Base-by-base conservation (phyloP, 2,113 vertebrate species). In the Heteronetta atricapilla region DNA sequence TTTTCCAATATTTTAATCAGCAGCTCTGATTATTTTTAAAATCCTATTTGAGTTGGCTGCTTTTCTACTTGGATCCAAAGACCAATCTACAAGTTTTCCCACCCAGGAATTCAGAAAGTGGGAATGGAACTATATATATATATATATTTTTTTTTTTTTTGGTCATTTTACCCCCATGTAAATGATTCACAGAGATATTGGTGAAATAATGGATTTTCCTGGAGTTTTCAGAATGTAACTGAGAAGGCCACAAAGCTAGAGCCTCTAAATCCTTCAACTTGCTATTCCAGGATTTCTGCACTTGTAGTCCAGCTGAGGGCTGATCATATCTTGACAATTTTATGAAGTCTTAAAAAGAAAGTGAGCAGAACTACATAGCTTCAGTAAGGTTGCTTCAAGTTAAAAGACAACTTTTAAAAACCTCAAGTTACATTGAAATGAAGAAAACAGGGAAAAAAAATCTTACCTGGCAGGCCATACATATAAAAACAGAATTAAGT, bases 341-440 rank as follows among this genome's bases (percentile, higher is more conserved):
- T 89, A 66, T 38, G 31, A 79, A 76, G 33, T 44, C 44, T 85
- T 86, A 22, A 80, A 67, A 56, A 72, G 62, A 38, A 85, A 40
- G 29, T 66, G 40, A 82, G 29, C 53, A 10, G 53, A 69, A 44
- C 29, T 82, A 48, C 91, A 75, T 15, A 79, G n/a, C 10, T 60
- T 75, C 44, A 21, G 86, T 73, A 63, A 34, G 14, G 21, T 44
- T 69, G 18, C 44, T 86, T 17, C 56, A 69, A 44, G 10, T 68
- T 85, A 66, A 82, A 85, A 91, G 58, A 22, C 42, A 58, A 52
- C 38, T 23, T 89, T 81, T 64, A 28, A 69, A 89, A 93, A 69
- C 6, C 59, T 58, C 23, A 56, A 58, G 33, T 64, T 75, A 68
- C 14, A 53, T 34, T 10, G 52, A 76, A 73, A 76, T 60, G 58